Base-by-base conservation (phyloP, 2,888 invertebrate genomes). In the Bhutanitis thaidina region DNA sequence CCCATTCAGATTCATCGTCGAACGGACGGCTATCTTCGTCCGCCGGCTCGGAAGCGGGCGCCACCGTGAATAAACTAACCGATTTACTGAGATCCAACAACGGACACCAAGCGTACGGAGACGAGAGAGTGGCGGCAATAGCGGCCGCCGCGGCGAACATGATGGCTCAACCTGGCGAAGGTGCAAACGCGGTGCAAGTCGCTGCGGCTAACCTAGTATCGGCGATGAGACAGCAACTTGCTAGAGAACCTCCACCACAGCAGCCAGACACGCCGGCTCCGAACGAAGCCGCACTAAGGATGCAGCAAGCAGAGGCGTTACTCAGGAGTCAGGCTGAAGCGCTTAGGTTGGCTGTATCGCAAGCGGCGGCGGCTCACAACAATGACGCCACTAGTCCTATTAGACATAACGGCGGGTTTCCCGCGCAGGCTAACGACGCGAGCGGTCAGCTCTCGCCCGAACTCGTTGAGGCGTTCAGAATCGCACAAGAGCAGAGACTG, bases 241-340 rank as follows among this genome's bases (percentile, higher is more conserved):
- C 86, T 1, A 65, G 80, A 61, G 91, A 93, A 60, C 91, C 92
- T 10, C 30, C 30, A 10, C 30, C 30, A n/a, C 30, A 30, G 0
- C 94, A 94, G 1, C 93, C 95, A 61, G 94, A 94, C 44, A 91
- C 96, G 10, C 90, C 96, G 1, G 94, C 94, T 30, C 96, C 96
- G 56, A 95, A 95, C 0, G 96, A 96, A 74, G 91, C 93, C 15
- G 90, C 93, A 1, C 69, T 93, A 36, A 86, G 94, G 57, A 93
- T 94, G 87, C 95, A 95, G 69, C 94, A 94, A 66, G 94, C 95
- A 1, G 96, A 96, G 76, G 95, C 94, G 0, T 87, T 96, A 45
- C 85, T 97, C 15, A 91, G 96, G 69, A 95, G 95, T 62, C 96
- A 97, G 70, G 96, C 96, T 0, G 96, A 96, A 76, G 96, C 96